Conservation (phyloP, 2,113 vertebrate genomes). For the Pelecanus crispus region DNA sequence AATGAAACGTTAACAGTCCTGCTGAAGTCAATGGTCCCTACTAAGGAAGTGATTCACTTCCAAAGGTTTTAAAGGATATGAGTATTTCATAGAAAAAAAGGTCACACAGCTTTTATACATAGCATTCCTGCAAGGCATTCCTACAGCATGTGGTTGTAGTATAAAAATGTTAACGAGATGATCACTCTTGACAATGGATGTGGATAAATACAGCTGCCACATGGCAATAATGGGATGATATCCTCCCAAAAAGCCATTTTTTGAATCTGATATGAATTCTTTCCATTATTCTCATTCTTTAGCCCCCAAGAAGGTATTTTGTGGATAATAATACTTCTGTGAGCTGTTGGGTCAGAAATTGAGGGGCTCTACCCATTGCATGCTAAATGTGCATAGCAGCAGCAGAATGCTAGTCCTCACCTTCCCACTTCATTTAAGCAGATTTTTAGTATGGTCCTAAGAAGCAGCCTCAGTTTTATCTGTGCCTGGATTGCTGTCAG, state of each 20-base stretch:
- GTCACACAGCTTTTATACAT: neutral
- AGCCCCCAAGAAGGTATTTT: constrained; percentile 33
- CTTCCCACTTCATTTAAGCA: neutral
- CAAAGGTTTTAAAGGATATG: neutral
- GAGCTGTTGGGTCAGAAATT: neutral
- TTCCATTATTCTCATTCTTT: constrained; percentile 44
- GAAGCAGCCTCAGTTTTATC: neutral
- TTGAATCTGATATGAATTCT: neutral
- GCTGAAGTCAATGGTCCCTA: neutral
- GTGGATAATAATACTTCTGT: constrained; percentile 16
- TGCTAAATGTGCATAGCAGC: neutral
- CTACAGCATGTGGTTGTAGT: neutral
- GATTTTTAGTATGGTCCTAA: neutral
- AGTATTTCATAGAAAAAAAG: constrained; percentile 7
- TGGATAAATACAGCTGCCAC: neutral
- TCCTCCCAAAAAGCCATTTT: neutral
- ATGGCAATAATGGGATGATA: neutral
- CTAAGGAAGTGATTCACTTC: constrained; percentile 15
- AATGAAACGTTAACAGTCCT: neutral
- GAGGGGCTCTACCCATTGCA: neutral
- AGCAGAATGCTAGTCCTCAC: neutral
- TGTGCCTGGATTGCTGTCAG: neutral
- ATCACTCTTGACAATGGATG: neutral
- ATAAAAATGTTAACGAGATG: neutral
- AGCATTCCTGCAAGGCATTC: neutral